Evolutionary conservation across 2,113 vertebrate species (phyloP).

Genomic region (Pantherophis guttatus): DNA sequence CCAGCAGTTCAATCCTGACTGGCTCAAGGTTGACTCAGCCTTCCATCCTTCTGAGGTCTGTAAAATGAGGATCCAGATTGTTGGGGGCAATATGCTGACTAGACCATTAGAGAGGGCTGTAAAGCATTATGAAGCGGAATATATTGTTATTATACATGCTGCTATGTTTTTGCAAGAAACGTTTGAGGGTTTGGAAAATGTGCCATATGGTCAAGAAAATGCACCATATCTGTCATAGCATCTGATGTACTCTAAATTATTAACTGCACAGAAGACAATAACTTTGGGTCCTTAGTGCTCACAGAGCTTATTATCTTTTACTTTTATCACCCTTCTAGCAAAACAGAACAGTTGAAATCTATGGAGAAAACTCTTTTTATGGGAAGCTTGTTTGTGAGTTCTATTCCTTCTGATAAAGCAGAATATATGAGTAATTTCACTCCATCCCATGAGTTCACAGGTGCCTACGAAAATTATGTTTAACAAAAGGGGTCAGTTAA

Average conservation of each 20-base stretch:
- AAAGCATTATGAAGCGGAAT: background rate
- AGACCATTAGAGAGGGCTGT: background rate
- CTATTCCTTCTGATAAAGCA: background rate
- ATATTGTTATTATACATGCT: too few relatives aligned
- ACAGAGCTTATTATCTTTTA: background rate
- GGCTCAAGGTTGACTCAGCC: background rate
- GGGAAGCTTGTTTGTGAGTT: background rate
- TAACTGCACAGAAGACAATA: too few relatives aligned
- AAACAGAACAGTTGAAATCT: background rate
- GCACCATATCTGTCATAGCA: too few relatives aligned
- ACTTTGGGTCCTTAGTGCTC: too few relatives aligned
- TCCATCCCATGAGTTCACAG: background rate
- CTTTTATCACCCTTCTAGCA: background rate
- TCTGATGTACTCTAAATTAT: background rate
- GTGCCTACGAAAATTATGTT: background rate
- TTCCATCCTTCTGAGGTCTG: background rate
- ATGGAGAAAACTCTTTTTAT: background rate
- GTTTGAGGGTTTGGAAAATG: background rate
- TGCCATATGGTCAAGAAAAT: background rate
- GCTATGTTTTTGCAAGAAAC: background rate
- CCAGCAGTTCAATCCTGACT: background rate
- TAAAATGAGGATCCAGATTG: background rate
- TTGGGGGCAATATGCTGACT: background rate
- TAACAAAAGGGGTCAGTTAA: background rate
- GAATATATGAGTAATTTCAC: background rate